phyloP scores from a whole-genome alignment of 2,797 vertebrate genomes.

The Halcyon leucocephala region DNA sequence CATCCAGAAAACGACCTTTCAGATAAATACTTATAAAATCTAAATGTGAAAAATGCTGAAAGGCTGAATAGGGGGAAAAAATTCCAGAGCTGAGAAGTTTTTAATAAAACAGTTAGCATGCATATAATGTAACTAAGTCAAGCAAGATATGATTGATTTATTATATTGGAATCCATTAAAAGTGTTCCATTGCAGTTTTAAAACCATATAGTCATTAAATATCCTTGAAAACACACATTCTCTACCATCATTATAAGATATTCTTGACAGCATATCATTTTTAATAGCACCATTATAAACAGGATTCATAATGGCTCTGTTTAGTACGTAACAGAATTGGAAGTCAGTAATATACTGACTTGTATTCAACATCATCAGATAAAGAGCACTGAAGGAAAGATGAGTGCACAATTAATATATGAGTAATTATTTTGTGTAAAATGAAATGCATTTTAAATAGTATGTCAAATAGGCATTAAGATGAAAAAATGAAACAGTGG shows the following conservation, averaged over 20 bases:
- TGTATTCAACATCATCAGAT: slow-evolving; percentile 46
- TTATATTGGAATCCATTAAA: slow-evolving; percentile 74
- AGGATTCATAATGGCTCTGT: slow-evolving; percentile 71
- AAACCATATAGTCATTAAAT: slow-evolving; percentile 74
- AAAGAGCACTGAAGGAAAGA: slow-evolving; percentile 15
- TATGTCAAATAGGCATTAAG: slow-evolving; percentile 28
- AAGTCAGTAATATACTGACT: slow-evolving; percentile 46
- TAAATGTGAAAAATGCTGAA: not conserved
- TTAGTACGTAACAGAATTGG: slow-evolving; percentile 57
- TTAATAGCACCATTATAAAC: slow-evolving; percentile 78
- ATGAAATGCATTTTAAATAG: slow-evolving; percentile 15
- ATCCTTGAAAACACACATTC: slow-evolving; percentile 72
- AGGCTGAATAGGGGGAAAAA: not conserved
- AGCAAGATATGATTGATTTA: slow-evolving; percentile 74
- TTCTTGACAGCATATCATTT: slow-evolving; percentile 79
- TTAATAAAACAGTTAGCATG: slow-evolving; percentile 40
- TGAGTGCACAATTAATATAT: slow-evolving; percentile 64
- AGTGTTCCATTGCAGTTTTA: slow-evolving; percentile 69
- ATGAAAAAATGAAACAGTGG: slow-evolving; percentile 38
- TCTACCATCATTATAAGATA: slow-evolving; percentile 68
- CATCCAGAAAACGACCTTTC: not conserved
- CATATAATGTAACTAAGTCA: slow-evolving; percentile 37
- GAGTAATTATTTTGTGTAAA: slow-evolving; percentile 53
- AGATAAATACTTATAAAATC: not conserved
- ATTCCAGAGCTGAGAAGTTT: not conserved